Conservation (phyloP, 2,113 vertebrate species). For the Lipotes vexillifer region DNA sequence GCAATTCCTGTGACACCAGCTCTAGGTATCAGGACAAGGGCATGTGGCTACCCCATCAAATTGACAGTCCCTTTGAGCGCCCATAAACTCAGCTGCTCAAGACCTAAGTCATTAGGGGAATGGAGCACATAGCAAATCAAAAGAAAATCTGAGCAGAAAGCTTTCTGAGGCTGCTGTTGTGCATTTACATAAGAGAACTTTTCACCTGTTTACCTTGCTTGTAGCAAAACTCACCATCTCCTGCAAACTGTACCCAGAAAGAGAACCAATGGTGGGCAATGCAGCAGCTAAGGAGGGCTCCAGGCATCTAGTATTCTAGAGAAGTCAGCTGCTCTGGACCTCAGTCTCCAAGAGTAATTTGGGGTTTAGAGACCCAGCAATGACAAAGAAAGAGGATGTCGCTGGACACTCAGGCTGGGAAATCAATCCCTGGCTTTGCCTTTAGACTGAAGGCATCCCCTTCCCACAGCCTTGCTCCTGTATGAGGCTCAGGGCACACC, state of each 20-base stretch:
- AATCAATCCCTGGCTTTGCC: rapidly evolving
- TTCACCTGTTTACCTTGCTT: not conserved
- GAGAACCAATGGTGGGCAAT: not conserved
- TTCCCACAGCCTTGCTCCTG: not conserved
- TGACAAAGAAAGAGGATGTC: not conserved
- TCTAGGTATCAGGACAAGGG: not conserved
- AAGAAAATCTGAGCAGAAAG: not conserved
- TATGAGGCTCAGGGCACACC: not conserved
- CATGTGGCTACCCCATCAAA: not conserved
- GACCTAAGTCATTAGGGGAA: rapidly evolving
- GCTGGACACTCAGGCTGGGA: not conserved
- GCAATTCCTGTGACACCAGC: not conserved
- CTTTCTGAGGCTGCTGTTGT: rapidly evolving
- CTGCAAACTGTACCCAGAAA: not conserved
- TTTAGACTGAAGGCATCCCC: not conserved
- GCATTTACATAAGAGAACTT: not conserved
- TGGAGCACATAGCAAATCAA: not conserved
- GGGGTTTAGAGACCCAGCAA: no score
- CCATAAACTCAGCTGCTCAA: no score
- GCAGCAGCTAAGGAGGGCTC: not conserved
- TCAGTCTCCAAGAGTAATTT: not conserved
- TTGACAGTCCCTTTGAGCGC: not conserved
- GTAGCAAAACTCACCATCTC: not conserved
- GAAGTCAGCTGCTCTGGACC: not conserved
- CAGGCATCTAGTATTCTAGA: not conserved